Evolutionary conservation across 2,797 vertebrate species (phyloP), one percentile per base, ranked within the genome.

Genomic region (Darevskia nairensis): DNA sequence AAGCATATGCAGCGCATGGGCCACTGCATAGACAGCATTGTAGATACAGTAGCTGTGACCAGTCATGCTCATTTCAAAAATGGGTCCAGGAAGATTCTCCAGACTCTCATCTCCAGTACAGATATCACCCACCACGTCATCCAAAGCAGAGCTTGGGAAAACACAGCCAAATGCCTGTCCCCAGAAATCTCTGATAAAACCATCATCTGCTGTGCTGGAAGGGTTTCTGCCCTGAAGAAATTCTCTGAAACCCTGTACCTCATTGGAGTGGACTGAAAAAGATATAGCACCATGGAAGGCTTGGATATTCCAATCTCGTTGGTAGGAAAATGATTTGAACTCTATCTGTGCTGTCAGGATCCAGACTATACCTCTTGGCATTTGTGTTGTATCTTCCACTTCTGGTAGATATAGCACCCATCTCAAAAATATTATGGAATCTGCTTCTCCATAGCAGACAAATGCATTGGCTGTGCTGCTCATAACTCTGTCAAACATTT

Each of bases 21-120:
- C 79, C 17, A 81, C 32, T 50, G 76, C 76, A 78, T 78, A 39
- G 32, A 81, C 79, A 81, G 79, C 79, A 80, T 81, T 81, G 4
- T 81, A 64, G 32, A 81, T 64, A 25, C 21, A 64, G 21, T 81
- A 81, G 59, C 79, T 81, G 32, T 39, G 32, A 19, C 79, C 79
- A 39, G 32, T 64, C 32, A 81, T 81, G 19, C 59, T 64, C 59
- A 64, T 81, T 81, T 81, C n/a, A 64, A 81, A 66, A 81, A 39
- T 5, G 25, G 23, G 11, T 35, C 21, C n/a, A 27, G 61, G 80
- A 82, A 82, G 80, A 5, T 55, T 35, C 23, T 82, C 59, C 23
- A 82, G 11, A 11, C 1, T 68, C 61, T 82, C 80, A 3, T 66
- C 59, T 15, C 59, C 80, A 41, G 80, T 68, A 39, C 80, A 82